Conservation (phyloP, 2,888 invertebrate species). For the Hypselothyrea guttata region DNA sequence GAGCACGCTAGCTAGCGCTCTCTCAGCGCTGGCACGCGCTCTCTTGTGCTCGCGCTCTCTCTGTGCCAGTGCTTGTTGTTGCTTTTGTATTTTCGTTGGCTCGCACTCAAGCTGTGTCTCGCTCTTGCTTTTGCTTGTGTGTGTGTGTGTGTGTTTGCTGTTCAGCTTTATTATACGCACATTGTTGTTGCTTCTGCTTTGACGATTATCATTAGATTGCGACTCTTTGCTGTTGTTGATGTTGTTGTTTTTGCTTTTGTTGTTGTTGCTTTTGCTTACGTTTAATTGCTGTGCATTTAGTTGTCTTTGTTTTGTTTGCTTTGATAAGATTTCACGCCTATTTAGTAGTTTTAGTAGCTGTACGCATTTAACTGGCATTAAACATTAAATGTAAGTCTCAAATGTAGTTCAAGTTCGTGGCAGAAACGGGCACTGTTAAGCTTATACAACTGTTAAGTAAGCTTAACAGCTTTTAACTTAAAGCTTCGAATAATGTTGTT, state of each 20-base stretch:
- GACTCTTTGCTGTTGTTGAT: conserved; percentile 25
- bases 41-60: conserved; percentile 3
- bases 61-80: conserved; percentile 2
- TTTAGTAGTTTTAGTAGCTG: conserved; percentile 23
- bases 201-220: conserved; percentile 58
- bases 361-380: conserved; percentile 18
- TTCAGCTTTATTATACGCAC: conserved; percentile 48
- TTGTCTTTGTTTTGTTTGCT: conserved; percentile 28
- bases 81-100: conserved; percentile 24
- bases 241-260: conserved; percentile 19
- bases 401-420: not conserved
- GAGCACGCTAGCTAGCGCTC: conserved; percentile 7
- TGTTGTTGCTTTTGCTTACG: conserved; percentile 29
- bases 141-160: conserved; percentile 37
- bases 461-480: too few relatives aligned
- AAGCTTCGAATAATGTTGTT: too few relatives aligned
- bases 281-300: conserved; percentile 51
- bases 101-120: conserved; percentile 32
- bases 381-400: not conserved
- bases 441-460: too few relatives aligned
- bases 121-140: conserved; percentile 19
- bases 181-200: conserved; percentile 40
- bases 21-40: conserved; percentile 1
- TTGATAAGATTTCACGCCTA: conserved; percentile 50
- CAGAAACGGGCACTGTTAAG: not conserved